Base-by-base conservation (phyloP, 2,797 vertebrate genomes). In the Gymnoscopelus microlampas region DNA sequence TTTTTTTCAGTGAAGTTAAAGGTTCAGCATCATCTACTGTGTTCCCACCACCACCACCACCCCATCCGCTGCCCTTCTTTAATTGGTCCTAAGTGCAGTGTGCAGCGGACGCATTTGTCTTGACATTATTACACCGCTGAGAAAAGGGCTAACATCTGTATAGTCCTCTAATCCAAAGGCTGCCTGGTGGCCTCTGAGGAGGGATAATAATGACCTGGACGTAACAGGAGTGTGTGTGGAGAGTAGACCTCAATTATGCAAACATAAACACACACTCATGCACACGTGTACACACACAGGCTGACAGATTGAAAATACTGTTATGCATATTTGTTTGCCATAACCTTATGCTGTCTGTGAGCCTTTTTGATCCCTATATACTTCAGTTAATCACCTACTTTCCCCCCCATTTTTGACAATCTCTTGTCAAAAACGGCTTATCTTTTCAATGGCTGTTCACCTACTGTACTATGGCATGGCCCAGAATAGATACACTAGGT, bases 101-200 rank as follows among this genome's bases (percentile, higher is more conserved):
- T 55, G 23, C 56, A 24, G 76, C 19, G 14, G 53, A 63, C 56
- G 67, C 68, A 50, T 76, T 86, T 77, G 60, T 75, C 71, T 68
- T 82, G 76, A 70, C 70, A 71, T 77, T 73, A 75, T 78, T 66
- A 76, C 53, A 73, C 55, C 65, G 66, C 48, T 64, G 77, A 79
- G 83, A 75, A 77, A 77, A 51, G 54, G 83, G 44, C 53, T 63
- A 63, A 66, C 79, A 71, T 81, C 72, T 79, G 76, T 51, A 39
- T 29, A 44, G 73, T 76, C 77, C 79, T 87, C 54, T 85, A 79
- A 84, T 79, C 73, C 67, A 75, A 39, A 56, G 49, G 63, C 66
- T 72, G 66, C 67, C 72, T n/a, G 58, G 63, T 70, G 83, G 66
- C 44, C 49, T 57, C 65, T 50, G 57, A 19, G 63, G 71, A 82